These are phyloP conservation scores for Balaeniceps rex DNA, from an alignment of 2,113 vertebrate genomes.

Conservation along the genomic window DNA sequence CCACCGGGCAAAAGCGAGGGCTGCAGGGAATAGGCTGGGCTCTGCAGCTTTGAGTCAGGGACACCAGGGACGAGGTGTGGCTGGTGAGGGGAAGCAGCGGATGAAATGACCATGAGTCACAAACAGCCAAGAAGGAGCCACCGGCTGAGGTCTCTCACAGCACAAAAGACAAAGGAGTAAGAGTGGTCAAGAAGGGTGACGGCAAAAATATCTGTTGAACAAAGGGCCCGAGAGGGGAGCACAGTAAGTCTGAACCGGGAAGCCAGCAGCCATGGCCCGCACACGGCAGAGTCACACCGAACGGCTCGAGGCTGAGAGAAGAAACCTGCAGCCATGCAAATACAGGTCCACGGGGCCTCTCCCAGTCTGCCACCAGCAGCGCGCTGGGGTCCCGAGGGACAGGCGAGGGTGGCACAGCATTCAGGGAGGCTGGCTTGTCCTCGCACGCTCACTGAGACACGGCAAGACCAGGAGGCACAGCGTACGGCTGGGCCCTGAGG, in stretches of 20 bases:
- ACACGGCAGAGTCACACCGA: background rate
- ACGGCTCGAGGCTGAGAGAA: background rate
- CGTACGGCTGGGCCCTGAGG: accelerated
- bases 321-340: background rate
- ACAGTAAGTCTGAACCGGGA: background rate
- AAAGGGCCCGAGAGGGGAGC: background rate
- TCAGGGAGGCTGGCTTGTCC: background rate
- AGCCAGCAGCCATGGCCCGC: background rate
- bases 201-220: background rate
- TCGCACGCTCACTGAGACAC: accelerated
- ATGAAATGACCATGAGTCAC: background rate
- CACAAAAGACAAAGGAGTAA: background rate
- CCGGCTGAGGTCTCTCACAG: background rate
- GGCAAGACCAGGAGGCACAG: background rate
- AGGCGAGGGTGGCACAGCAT: accelerated
- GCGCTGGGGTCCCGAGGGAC: accelerated
- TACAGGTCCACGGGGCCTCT: accelerated
- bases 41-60: background rate
- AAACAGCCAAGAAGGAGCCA: background rate
- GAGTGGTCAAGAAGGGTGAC: background rate
- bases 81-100: background rate
- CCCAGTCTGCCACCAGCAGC: background rate
- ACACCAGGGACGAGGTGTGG: background rate
- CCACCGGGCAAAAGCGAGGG: background rate
- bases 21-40: background rate